Conservation (phyloP, 2,888 invertebrate genomes). For the Linnaemya tessellans region DNA sequence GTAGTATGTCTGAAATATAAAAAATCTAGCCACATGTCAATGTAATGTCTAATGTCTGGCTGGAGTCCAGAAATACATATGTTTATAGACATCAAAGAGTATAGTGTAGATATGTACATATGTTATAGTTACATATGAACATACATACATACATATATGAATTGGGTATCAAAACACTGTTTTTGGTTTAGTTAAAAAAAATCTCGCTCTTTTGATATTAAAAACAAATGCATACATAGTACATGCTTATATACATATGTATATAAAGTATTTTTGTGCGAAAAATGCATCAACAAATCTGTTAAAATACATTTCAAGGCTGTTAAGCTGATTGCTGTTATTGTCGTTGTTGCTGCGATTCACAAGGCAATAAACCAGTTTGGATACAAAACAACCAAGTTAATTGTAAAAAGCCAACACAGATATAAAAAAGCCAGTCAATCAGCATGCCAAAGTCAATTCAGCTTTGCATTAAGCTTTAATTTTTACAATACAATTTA, state of each 20-base stretch:
- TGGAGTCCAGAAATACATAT: too few species aligned
- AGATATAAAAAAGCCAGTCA: slow-evolving; percentile 1
- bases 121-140: background rate
- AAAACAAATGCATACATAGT: too few species aligned
- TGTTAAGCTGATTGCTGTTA: slow-evolving; percentile 60
- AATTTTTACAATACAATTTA: slow-evolving; percentile 23
- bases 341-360: slow-evolving; percentile 26
- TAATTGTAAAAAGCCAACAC: slow-evolving; percentile 30
- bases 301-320: slow-evolving; percentile 70
- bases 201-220: too few species aligned
- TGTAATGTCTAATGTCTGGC: background rate
- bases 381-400: slow-evolving; percentile 40
- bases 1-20: background rate
- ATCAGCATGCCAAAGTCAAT: slow-evolving; percentile 1
- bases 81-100: too few species aligned
- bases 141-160: background rate
- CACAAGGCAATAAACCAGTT: slow-evolving; percentile 61
- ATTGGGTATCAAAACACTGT: too few species aligned
- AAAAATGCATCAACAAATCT: slow-evolving; percentile 44
- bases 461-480: slow-evolving; percentile 13
- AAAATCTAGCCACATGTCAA: background rate
- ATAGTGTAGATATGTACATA: background rate
- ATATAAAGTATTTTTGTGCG: slow-evolving; percentile 18
- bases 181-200: too few species aligned
- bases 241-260: too few species aligned